Conservation (phyloP, 2,797 vertebrate species). For the Silurus lanzhouensis region DNA sequence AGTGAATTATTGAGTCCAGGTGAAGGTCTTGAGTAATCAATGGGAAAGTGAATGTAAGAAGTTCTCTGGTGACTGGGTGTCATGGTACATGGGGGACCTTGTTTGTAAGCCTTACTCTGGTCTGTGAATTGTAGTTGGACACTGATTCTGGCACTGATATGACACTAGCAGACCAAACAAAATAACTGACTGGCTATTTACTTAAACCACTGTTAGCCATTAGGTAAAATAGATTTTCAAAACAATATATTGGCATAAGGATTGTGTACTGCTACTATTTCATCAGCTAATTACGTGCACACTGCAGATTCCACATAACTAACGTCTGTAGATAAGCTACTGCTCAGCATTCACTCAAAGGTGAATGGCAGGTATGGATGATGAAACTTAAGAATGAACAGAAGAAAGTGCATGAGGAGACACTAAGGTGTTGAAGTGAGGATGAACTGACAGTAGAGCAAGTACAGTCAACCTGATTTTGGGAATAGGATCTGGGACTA, state of each 20-base stretch:
- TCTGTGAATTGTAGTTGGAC: too few species aligned
- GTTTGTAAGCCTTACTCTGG: too few species aligned
- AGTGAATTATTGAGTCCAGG: too few species aligned
- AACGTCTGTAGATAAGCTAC: background rate
- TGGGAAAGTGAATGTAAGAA: too few species aligned
- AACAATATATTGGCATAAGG: background rate
- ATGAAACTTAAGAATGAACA: constrained; percentile 31
- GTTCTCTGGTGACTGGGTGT: too few species aligned
- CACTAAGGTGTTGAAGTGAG: constrained; percentile 43
- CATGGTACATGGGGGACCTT: too few species aligned
- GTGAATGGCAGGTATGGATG: constrained; percentile 20
- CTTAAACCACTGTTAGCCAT: background rate
- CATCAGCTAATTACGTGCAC: background rate
- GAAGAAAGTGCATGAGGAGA: constrained; percentile 40
- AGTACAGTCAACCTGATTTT: constrained; percentile 28
- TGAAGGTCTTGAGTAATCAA: too few species aligned
- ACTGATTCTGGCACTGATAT: background rate
- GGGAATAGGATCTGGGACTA: constrained; percentile 25
- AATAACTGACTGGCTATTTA: background rate
- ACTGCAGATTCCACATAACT: background rate
- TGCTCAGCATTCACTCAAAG: background rate
- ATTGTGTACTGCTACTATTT: background rate
- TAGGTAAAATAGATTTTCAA: background rate
- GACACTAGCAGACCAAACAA: background rate
- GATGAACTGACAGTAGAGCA: constrained; percentile 42